A percentile compares a stretch with the other conserved stretches of the same genome.
phyloP scores from a whole-genome alignment of 2,113 vertebrate species.

The Macheiramphus alcinus region DNA sequence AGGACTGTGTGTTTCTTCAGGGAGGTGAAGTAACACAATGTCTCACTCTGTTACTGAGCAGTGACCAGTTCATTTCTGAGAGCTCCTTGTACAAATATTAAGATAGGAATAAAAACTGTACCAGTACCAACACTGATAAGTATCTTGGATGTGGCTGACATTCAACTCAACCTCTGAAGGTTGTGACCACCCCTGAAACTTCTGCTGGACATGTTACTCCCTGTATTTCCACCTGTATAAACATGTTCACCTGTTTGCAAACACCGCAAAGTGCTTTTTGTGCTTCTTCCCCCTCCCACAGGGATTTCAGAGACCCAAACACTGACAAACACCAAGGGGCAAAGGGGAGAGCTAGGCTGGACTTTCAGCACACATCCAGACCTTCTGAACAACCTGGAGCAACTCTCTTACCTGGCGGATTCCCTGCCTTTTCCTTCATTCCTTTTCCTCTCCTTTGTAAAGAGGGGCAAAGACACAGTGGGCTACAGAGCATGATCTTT shows the following conservation, averaged over 20 bases:
- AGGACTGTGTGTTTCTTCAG: not conserved
- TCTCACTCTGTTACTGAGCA: not conserved
- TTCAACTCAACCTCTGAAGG: not conserved
- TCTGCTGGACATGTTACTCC: not conserved
- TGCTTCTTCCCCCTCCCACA: not conserved
- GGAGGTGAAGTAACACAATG: not conserved
- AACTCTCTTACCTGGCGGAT: not conserved
- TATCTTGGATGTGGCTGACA: not conserved
- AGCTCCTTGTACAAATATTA: not conserved
- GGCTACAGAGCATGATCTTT: too few species aligned
- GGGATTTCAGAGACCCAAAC: not conserved
- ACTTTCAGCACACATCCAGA: not conserved
- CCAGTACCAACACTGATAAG: fast-evolving
- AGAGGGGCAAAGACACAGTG: not conserved
- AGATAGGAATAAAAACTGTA: not conserved
- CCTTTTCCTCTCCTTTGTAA: not conserved
- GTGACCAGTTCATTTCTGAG: not conserved
- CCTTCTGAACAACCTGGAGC: not conserved
- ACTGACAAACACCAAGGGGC: not conserved
- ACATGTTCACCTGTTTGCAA: not conserved
- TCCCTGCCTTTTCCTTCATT: not conserved
- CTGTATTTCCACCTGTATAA: not conserved
- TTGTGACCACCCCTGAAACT: not conserved
- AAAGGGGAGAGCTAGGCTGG: not conserved
- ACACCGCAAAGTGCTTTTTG: not conserved